phyloP scores from a whole-genome alignment of 1,140 invertebrate genomes.

The Drosophila insularis region DNA sequence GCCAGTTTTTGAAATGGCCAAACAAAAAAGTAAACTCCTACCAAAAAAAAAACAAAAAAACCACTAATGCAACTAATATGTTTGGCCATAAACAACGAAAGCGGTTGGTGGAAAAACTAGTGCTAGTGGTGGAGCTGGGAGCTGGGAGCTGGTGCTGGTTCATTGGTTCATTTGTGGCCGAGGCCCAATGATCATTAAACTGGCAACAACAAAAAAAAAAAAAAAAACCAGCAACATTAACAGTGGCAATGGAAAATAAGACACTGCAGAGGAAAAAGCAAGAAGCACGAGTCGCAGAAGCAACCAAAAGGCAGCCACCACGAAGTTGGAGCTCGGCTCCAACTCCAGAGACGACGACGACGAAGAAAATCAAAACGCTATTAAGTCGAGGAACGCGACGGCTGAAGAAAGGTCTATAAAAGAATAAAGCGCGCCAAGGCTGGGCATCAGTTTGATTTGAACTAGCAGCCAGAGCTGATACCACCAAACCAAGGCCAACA shows the following conservation, averaged over 20 bases:
- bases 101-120: conserved; percentile 47
- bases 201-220: conserved; percentile 1
- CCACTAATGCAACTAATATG: conserved; percentile 70
- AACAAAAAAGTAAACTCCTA: conserved; percentile 56
- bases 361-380: conserved; percentile 75
- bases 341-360: conserved; percentile 2
- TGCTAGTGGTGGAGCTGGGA: conserved; percentile 16
- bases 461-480: conserved; percentile 55
- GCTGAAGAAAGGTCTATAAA: conserved; percentile 78
- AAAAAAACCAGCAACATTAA: conserved; percentile 2
- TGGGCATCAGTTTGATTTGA: conserved; percentile 73
- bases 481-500: background rate
- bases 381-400: conserved; percentile 44
- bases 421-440: conserved; percentile 75
- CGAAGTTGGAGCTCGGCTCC: conserved; percentile 26
- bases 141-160: conserved; percentile 9
- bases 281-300: conserved; percentile 4
- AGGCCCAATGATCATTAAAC: conserved; percentile 35
- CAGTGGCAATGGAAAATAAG: conserved; percentile 8
- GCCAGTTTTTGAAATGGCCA: conserved; percentile 67
- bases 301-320: conserved; percentile 25
- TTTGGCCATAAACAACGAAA: conserved; percentile 77
- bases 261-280: conserved; percentile 22
- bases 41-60: conserved; percentile 22
- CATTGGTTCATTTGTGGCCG: conserved; percentile 47